A percentile compares a stretch with the other conserved stretches of the same genome.
Conservation (phyloP, 2,113 vertebrate species). For the Myiozetetes cayanensis region DNA sequence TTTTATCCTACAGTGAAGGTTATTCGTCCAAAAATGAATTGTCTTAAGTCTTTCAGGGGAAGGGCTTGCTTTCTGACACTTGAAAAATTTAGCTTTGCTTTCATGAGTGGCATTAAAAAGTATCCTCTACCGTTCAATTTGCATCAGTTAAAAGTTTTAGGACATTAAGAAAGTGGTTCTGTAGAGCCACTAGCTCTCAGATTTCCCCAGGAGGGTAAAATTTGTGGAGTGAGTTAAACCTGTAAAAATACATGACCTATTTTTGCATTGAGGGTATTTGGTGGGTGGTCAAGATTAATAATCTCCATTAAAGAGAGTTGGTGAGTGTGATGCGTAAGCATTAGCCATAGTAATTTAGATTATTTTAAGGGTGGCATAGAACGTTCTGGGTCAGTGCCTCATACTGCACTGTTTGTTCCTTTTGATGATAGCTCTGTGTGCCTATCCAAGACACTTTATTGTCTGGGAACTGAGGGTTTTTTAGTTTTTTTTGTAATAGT, state of each 20-base stretch:
- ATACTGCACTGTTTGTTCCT: background rate
- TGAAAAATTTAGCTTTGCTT: background rate
- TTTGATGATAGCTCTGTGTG: background rate
- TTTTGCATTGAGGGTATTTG: background rate
- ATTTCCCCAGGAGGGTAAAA: background rate
- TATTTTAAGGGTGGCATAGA: conserved; percentile 15
- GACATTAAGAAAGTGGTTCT: background rate
- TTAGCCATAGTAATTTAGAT: background rate
- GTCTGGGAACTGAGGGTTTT: background rate
- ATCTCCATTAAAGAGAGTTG: background rate
- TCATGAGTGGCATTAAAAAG: background rate
- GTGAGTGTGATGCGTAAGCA: background rate
- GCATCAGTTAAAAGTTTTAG: background rate
- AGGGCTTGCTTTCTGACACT: background rate
- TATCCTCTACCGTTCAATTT: background rate
- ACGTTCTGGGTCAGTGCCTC: background rate
- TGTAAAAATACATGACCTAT: background rate
- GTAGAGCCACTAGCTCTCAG: background rate
- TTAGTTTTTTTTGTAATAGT: background rate
- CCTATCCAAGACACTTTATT: background rate
- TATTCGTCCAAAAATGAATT: background rate
- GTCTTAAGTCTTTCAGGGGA: background rate
- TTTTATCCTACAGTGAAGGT: background rate
- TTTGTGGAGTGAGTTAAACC: background rate
- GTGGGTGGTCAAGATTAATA: background rate